phyloP scores from a whole-genome alignment of 92 coral and sea anemone genomes.

The Porites lobata region DNA sequence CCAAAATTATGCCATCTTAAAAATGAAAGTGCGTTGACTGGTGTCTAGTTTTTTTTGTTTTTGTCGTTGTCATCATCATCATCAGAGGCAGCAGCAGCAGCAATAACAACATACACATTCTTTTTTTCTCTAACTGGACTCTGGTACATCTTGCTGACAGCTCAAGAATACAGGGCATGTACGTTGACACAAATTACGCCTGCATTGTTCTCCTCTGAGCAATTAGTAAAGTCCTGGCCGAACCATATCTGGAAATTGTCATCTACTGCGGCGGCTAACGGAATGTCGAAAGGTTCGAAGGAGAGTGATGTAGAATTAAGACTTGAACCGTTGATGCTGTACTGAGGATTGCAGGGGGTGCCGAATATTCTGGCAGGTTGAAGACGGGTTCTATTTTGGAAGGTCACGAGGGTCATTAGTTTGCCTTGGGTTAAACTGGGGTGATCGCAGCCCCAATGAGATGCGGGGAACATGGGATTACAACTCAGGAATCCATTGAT shows the following conservation, averaged over 20 bases:
- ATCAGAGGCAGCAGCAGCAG: no score
- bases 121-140: no score
- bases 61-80: no score
- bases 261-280: not conserved
- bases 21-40: no score
- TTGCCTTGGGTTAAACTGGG: not conserved
- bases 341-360: not conserved
- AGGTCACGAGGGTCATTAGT: not conserved
- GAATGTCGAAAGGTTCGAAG: not conserved
- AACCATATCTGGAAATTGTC: not conserved
- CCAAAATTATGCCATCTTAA: no score
- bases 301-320: not conserved
- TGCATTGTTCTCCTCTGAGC: not conserved
- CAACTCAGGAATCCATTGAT: not conserved
- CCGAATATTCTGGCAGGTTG: not conserved
- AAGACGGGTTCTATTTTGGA: not conserved
- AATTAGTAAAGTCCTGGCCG: not conserved
- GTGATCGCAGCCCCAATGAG: not conserved
- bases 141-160: not conserved
- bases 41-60: no score
- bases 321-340: not conserved
- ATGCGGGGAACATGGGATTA: not conserved
- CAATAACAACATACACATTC: no score
- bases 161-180: not conserved
- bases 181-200: not conserved